A percentile compares a stretch with the other conserved stretches of the same genome.
Conservation (phyloP, 2,888 invertebrate species). For the Operophtera brumata region DNA sequence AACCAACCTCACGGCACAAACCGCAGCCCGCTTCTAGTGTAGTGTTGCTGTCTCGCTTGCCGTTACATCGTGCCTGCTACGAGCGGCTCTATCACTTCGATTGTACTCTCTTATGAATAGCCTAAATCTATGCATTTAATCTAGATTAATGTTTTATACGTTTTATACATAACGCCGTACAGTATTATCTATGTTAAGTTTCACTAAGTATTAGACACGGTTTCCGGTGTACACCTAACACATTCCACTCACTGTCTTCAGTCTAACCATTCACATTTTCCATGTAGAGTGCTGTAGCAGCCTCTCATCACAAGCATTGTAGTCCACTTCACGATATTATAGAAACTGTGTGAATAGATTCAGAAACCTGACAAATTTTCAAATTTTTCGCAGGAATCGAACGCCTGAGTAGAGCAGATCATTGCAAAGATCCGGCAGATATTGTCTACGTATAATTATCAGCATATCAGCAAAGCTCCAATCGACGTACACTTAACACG, state of each 20-base stretch:
- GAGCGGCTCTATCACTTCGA: conserved; percentile 50
- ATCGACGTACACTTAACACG: conserved; percentile 54
- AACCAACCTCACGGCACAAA: too few relatives aligned
- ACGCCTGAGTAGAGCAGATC: conserved; percentile 94
- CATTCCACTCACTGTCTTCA: conserved; percentile 55
- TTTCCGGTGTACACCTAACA: conserved; percentile 47
- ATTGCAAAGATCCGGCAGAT: conserved; percentile 91
- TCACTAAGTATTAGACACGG: conserved; percentile 48
- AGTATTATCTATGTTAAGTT: conserved; percentile 68
- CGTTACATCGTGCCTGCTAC: conserved; percentile 49
- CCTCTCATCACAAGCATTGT: conserved; percentile 63
- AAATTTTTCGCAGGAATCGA: conserved; percentile 87
- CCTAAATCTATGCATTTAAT: conserved; percentile 78
- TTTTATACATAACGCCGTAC: conserved; percentile 62
- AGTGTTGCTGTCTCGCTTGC: conserved; percentile 71
- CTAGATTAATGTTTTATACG: conserved; percentile 73
- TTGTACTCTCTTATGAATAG: conserved; percentile 74
- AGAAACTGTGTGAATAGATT: conserved; percentile 44
- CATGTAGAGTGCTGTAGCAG: conserved; percentile 62
- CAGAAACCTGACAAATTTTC: conserved; percentile 67
- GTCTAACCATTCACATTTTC: conserved; percentile 51
- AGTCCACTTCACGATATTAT: conserved; percentile 51
- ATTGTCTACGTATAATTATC: conserved; percentile 87
- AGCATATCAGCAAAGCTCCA: conserved; percentile 79
- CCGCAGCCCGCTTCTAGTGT: conserved; percentile 74